These are phyloP conservation scores for Drosophila austrosaltans DNA, from an alignment of 2,888 invertebrate genomes.

Conservation along the genomic window DNA sequence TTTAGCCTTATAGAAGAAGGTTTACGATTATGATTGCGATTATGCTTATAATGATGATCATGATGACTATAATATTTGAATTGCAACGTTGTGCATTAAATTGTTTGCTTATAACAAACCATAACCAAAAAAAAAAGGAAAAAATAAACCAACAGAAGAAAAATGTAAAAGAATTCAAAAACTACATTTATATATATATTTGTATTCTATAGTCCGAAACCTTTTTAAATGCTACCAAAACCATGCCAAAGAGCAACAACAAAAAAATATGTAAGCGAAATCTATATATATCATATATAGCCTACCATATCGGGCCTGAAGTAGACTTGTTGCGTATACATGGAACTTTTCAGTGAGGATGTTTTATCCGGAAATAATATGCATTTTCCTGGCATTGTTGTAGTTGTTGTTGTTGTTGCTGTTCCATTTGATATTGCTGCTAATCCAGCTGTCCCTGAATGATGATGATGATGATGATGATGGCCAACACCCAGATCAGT, in stretches of 20 bases:
- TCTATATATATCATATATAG: constrained; percentile 49
- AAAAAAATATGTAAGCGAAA: constrained; percentile 3
- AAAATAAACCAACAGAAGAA: constrained; percentile 5
- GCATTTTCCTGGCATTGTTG: constrained; percentile 69
- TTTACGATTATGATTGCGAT: constrained; percentile 47
- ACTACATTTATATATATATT: background rate
- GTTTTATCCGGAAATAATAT: constrained; percentile 78
- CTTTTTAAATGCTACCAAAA: constrained; percentile 43
- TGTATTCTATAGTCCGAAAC: constrained; percentile 4
- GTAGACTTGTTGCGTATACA: constrained; percentile 79
- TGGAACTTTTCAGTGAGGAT: constrained; percentile 76
- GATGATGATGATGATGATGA: constrained; percentile 38
- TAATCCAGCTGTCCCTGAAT: constrained; percentile 6
- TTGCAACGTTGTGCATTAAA: constrained; percentile 13
- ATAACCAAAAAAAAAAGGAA: constrained; percentile 8
- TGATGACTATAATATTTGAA: constrained; percentile 39
- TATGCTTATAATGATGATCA: constrained; percentile 43
- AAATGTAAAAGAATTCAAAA: background rate
- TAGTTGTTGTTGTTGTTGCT: constrained; percentile 32
- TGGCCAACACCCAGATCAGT: constrained; percentile 75
- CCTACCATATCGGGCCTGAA: constrained; percentile 81
- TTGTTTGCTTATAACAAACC: constrained; percentile 9
- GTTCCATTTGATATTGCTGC: constrained; percentile 37
- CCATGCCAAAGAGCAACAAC: constrained; percentile 57
- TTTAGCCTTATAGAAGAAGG: constrained; percentile 50